Conservation (phyloP, 2,797 vertebrate genomes). For the Gymnoscopelus braueri region DNA sequence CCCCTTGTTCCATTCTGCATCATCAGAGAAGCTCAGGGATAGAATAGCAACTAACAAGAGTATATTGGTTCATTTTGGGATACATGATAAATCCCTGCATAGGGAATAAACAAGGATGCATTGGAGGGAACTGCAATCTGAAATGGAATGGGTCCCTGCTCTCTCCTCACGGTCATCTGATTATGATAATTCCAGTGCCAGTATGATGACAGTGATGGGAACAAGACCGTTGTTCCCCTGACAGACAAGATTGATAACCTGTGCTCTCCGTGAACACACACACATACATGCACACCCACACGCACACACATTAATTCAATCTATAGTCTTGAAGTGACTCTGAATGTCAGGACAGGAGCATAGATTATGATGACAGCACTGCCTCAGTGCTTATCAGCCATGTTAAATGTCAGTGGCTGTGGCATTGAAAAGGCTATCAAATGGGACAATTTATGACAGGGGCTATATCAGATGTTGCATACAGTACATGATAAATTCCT, state of each 20-base stretch:
- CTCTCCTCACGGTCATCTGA: conserved; percentile 51
- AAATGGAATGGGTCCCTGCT: conserved; percentile 19
- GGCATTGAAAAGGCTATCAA: conserved; percentile 31
- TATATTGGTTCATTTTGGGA: neutral
- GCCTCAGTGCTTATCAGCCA: conserved; percentile 36
- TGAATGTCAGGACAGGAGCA: conserved; percentile 16
- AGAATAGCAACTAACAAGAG: conserved; percentile 5
- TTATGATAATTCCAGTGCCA: conserved; percentile 59
- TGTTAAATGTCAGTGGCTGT: conserved; percentile 42
- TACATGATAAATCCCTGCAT: too few relatives aligned
- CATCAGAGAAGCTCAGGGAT: conserved; percentile 8
- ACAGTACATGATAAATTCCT: conserved; percentile 2
- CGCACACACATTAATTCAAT: conserved; percentile 24
- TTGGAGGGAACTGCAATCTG: conserved; percentile 11
- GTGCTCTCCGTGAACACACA: conserved; percentile 10
- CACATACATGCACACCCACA: conserved; percentile 7
- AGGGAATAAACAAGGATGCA: neutral
- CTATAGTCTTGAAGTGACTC: neutral
- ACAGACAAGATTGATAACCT: conserved; percentile 67
- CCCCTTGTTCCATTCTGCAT: neutral
- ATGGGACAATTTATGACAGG: conserved; percentile 17
- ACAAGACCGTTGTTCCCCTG: conserved; percentile 53
- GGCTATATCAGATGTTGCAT: conserved; percentile 7
- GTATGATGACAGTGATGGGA: conserved; percentile 19
- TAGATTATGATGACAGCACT: conserved; percentile 14